Evolutionary conservation across 2,888 invertebrate genomes (phyloP), one percentile per base, ranked within the genome.

Genomic region (Pyralis farinalis): DNA sequence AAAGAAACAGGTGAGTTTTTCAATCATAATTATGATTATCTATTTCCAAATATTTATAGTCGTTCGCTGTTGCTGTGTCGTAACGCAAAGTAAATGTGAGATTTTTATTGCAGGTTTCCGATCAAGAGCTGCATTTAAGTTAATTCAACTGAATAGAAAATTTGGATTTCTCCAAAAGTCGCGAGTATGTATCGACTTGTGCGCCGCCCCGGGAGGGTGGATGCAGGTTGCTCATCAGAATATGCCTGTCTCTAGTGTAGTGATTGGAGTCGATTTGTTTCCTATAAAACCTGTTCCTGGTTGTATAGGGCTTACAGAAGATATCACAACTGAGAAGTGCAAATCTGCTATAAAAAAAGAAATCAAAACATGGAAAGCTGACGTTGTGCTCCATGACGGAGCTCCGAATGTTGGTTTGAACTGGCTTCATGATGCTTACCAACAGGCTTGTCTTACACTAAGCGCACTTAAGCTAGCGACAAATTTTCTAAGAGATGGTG

Each of bases 201-300:
- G 99, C 86, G 99, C 99, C 8, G 99, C 99, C 1, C 99, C 99
- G 0, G 99, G 99, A 68, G 98, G 98, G 58, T 99, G 99, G 99
- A 96, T 99, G 94, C 99, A 97, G 85, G 99, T 99, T 39, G 99
- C 98, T 34, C 94, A 95, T 62, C 96, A 99, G 76, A 97, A 98
- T 73, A 98, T 99, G 97, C 99, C 99, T 0, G 92, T 98, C 0
- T 98, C 98, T 3, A 97, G 97, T 69, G 91, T 98, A 40, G 96
- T 99, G 8, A 91, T 99, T 36, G 98, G 98, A 40, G 95, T 99
- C 22, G 99, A 99, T 91, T 91, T 99, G 70, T 98, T 94, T 60
- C 97, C 98, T 0, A 99, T 99, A 51, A 88, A 88, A 53, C 69
- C 96, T 0, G 94, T 99, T 37, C 94, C 95, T 0, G 98, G 98